Evolutionary conservation across 2,113 vertebrate genomes (phyloP).

Genomic region (Lycocorax pyrrhopterus): DNA sequence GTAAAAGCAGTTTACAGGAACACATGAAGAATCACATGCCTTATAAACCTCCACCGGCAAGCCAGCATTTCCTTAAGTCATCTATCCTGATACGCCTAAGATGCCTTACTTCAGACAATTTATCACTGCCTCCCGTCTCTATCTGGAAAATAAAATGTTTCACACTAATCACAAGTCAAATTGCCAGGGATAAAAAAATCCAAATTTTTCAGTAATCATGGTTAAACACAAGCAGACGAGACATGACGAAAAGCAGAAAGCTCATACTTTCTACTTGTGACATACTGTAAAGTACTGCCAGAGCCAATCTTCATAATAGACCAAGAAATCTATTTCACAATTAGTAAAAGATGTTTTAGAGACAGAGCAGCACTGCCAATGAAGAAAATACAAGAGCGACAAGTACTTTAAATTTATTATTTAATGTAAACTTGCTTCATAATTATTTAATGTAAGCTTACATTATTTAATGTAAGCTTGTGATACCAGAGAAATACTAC

Average conservation of each 20-base stretch:
- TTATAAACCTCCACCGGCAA: not conserved
- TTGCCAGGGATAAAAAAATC: not conserved
- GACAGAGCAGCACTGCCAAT: not conserved
- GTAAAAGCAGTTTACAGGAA: not conserved
- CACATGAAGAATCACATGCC: not conserved
- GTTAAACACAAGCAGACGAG: not conserved
- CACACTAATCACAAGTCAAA: not conserved
- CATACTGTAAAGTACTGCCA: not conserved
- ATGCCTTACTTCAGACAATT: not conserved
- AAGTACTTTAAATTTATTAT: not conserved
- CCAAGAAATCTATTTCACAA: not conserved
- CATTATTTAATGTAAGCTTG: not conserved
- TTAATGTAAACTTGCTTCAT: not conserved
- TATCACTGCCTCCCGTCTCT: not conserved
- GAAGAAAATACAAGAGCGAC: not conserved
- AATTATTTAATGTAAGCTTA: not conserved
- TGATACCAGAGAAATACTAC: not conserved
- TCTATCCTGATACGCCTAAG: not conserved
- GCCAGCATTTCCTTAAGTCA: not conserved
- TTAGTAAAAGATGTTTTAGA: not conserved
- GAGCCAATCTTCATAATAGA: not conserved
- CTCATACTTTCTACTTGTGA: not conserved
- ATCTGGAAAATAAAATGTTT: not conserved
- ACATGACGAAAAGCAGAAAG: not conserved
- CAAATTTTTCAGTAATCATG: not conserved